phyloP scores from a whole-genome alignment of 2,113 vertebrate species.

The Rhagologus leucostigma region DNA sequence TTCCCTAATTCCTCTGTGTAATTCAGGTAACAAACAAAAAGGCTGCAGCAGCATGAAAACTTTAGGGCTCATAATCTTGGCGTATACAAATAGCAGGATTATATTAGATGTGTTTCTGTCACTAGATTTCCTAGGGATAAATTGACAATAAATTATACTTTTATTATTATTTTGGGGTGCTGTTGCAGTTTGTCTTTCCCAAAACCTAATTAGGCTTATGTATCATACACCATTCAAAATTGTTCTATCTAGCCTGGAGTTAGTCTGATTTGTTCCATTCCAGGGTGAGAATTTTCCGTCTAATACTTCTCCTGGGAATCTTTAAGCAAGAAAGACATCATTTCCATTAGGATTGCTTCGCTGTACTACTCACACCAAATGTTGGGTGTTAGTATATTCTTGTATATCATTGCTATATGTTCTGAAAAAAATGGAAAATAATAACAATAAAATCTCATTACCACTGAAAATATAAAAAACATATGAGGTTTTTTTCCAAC shows the following conservation, averaged over 20 bases:
- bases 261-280: conserved; percentile 32
- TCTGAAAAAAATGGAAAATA: not conserved
- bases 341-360: not conserved
- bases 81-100: not conserved
- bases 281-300: conserved; percentile 1
- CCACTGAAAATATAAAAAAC: not conserved
- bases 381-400: not conserved
- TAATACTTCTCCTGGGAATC: conserved; percentile 43
- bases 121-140: not conserved
- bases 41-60: not conserved
- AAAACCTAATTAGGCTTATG: conserved; percentile 45
- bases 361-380: not conserved
- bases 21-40: conserved; percentile 23
- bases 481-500: rapidly evolving
- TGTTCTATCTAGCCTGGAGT: conserved; percentile 22
- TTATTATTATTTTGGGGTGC: not conserved
- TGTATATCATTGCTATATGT: not conserved
- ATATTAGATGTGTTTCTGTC: not conserved
- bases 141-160: conserved; percentile 7
- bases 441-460: not conserved
- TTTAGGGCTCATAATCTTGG: not conserved
- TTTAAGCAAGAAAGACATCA: conserved; percentile 35
- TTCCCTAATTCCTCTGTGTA: not conserved
- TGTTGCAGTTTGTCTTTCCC: not conserved
- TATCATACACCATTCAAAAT: not conserved